A percentile compares a stretch with the other conserved stretches of the same genome.
These are phyloP conservation scores for Lethenteron reissneri DNA, from an alignment of 2,113 vertebrate genomes.

Conservation along the genomic window DNA sequence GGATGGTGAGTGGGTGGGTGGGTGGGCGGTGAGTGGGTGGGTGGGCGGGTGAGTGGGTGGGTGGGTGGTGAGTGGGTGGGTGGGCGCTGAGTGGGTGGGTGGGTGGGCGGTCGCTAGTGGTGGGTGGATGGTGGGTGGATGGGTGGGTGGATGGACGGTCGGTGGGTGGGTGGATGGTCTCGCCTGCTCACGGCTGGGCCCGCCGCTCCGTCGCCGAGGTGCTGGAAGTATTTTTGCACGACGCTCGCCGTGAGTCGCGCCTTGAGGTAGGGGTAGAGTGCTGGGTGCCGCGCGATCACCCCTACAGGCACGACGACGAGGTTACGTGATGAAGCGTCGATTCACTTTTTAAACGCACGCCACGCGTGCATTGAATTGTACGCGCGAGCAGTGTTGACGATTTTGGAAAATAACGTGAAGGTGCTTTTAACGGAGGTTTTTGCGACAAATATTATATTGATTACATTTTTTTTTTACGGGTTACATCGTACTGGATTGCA, in stretches of 20 bases:
- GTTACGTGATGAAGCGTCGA: too few species aligned
- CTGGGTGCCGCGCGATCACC: slow-evolving; percentile 39
- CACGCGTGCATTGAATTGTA: neutral
- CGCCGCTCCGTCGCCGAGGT: slow-evolving; percentile 20
- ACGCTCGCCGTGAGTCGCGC: slow-evolving; percentile 37
- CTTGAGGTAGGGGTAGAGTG: slow-evolving; percentile 51
- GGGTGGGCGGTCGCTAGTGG: too few species aligned
- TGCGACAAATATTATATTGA: neutral
- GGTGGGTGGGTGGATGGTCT: neutral
- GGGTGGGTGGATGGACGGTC: too few species aligned
- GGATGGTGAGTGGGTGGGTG: too few species aligned
- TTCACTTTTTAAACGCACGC: too few species aligned
- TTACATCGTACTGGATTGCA: neutral
- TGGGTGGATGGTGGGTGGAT: too few species aligned
- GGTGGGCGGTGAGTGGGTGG: too few species aligned
- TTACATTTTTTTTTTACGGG: neutral
- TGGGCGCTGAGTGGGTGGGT: too few species aligned
- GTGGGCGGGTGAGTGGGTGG: too few species aligned
- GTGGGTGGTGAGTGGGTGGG: too few species aligned
- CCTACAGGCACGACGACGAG: slow-evolving; percentile 19
- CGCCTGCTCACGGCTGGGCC: slow-evolving; percentile 2
- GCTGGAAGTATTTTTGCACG: slow-evolving; percentile 38
- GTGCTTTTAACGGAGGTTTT: neutral
- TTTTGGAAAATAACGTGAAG: neutral
- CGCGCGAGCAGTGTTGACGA: neutral